Evolutionary conservation across 2,797 vertebrate species (phyloP), one percentile per base, ranked within the genome.

Genomic region (Enteromius mattozi): DNA sequence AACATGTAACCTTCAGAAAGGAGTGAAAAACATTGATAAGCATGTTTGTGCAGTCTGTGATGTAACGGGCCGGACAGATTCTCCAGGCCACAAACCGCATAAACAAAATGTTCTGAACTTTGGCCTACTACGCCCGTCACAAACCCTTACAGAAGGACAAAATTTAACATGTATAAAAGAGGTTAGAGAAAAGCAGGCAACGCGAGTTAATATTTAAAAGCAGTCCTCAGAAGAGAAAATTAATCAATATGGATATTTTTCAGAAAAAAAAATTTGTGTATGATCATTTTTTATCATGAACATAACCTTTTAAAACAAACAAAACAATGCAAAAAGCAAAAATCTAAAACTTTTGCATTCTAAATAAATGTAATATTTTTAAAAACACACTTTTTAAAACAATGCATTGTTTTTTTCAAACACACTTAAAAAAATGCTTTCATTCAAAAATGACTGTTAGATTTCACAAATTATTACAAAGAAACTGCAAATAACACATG

Each of bases 11-110:
- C 86, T 86, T 88, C 80, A 76, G 42, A 3, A 42, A 80, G 49
- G 66, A 83, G 56, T 27, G 74, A 76, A 87, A 87, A 90, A 86
- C 86, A 87, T 35, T 81, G 89, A 88, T 90, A 90, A 90, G 85
- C 59, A 37, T 88, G 85, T 88, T 90, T 90, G 86, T 86, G 59
- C 59, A 85, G 75, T 70, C 81, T 71, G 68, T 90, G 87, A 87
- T 85, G 89, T 88, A 83, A 87, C 35, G 72, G n/a, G 9, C 42
- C 19, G 30, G 61, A 33, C 81, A 61, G 78, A 59, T 82, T 77
- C 56, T 88, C 80, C 59, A 70, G 65, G 40, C 71, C 69, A 72
- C 54, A 68, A 37, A 54, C 17, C 30, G 17, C 35, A 85, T 75
- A 87, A 85, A 87, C 82, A 89, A 87, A 82, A 88, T 78, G 87